Percentiles rank a stretch among this genome's conserved stretches.
Conservation (phyloP, 1,140 invertebrate species). For the Procambarus clarkii region DNA sequence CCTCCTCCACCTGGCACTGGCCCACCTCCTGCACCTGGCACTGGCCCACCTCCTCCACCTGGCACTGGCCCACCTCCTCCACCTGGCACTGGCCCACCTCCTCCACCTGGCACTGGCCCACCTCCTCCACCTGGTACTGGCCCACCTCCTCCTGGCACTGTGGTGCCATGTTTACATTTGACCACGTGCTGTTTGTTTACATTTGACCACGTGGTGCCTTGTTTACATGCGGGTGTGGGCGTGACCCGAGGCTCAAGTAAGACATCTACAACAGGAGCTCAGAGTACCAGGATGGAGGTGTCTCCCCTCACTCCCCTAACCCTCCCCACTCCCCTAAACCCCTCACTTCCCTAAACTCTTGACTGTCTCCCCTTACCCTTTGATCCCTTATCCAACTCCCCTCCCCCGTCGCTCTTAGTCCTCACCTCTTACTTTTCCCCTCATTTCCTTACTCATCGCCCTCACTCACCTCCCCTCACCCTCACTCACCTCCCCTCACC, state of each 20-base stretch:
- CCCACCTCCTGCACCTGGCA: neutral
- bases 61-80: neutral
- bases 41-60: neutral
- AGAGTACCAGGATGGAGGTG: no score
- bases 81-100: neutral
- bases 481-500: neutral
- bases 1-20: no score
- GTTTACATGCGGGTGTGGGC: no score
- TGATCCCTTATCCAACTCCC: neutral
- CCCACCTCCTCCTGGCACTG: neutral
- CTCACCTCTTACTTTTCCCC: neutral
- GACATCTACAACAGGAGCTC: no score
- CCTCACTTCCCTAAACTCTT: neutral
- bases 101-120: neutral
- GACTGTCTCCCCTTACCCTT: neutral
- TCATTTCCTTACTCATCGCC: neutral
- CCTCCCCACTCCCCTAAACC: neutral
- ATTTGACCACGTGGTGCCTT: no score
- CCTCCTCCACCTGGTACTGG: neutral
- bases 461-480: neutral
- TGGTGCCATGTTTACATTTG: neutral
- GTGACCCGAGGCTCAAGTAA: no score
- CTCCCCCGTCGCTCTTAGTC: neutral
- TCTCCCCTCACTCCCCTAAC: neutral
- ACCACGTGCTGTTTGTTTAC: neutral